A percentile compares a stretch with the other conserved stretches of the same genome.
Evolutionary conservation across 2,797 vertebrate species (phyloP).

Genomic region (Arctocebus calabarensis): DNA sequence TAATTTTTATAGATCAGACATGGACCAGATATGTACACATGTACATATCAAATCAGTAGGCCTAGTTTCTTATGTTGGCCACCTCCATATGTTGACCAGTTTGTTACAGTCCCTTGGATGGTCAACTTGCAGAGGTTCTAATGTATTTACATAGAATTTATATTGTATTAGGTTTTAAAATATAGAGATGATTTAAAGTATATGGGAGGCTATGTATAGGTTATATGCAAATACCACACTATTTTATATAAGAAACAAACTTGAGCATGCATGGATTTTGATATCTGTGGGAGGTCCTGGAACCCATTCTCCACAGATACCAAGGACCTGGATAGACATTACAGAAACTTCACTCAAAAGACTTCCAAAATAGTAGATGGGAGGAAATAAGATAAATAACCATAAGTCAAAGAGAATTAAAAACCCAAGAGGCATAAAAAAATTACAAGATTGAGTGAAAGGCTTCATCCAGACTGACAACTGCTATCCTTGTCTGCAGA

Average conservation of each 20-base stretch:
- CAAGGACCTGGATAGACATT: neutral
- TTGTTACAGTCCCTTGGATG: too few species aligned
- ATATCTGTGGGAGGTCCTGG: neutral
- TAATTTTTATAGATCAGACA: too few species aligned
- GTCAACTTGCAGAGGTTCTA: too few species aligned
- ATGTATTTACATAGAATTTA: neutral
- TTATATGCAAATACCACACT: neutral
- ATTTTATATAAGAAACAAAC: neutral
- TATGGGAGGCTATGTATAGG: neutral
- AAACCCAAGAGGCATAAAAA: neutral
- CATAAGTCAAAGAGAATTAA: neutral
- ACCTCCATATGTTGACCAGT: too few species aligned
- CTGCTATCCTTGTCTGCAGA: neutral
- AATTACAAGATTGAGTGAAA: neutral
- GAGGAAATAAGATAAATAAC: slow-evolving; percentile 57
- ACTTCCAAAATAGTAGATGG: neutral
- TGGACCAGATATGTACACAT: too few species aligned
- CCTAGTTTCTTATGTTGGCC: too few species aligned
- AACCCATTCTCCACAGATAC: neutral
- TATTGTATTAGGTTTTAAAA: neutral
- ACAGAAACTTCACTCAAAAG: neutral
- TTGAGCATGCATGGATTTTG: neutral
- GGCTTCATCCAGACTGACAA: neutral
- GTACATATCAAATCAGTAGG: too few species aligned
- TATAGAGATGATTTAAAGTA: neutral